phyloP scores from a whole-genome alignment of 2,113 vertebrate species.

The Murina feae region DNA sequence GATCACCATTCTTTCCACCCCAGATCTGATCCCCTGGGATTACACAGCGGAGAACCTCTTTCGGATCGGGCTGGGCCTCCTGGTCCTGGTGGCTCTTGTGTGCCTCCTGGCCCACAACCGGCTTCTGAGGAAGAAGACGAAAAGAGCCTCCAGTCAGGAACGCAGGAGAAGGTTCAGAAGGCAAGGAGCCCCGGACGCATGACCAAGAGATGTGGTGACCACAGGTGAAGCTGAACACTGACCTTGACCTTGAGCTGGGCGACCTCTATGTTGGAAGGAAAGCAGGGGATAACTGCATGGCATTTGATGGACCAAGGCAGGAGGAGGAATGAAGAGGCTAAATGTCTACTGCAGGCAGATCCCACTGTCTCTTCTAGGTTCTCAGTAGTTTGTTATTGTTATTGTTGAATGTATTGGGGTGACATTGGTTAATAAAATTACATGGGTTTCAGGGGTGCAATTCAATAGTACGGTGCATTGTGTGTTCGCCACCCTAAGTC shows the following conservation, averaged over 20 bases:
- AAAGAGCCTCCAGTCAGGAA: fast-evolving
- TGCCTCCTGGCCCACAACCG: conserved; percentile 4
- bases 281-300: fast-evolving
- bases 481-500: not conserved
- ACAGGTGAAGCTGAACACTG: not conserved
- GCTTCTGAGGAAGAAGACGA: not conserved
- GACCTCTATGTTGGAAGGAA: not conserved
- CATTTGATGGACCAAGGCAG: not conserved
- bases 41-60: not conserved
- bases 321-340: not conserved
- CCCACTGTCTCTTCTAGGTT: not conserved
- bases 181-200: not conserved
- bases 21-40: not conserved
- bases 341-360: not conserved
- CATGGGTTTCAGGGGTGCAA: not conserved
- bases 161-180: not conserved
- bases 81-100: conserved; percentile 8
- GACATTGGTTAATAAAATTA: not conserved
- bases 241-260: not conserved
- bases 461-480: not conserved
- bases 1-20: not conserved
- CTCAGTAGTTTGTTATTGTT: not conserved
- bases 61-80: not conserved
- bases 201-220: too few species aligned
- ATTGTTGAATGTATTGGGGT: not conserved